Evolutionary conservation across 30 jellyfish, hydroid and myxozoan species (phyloP).

Genomic region (Clytia hemisphaerica): DNA sequence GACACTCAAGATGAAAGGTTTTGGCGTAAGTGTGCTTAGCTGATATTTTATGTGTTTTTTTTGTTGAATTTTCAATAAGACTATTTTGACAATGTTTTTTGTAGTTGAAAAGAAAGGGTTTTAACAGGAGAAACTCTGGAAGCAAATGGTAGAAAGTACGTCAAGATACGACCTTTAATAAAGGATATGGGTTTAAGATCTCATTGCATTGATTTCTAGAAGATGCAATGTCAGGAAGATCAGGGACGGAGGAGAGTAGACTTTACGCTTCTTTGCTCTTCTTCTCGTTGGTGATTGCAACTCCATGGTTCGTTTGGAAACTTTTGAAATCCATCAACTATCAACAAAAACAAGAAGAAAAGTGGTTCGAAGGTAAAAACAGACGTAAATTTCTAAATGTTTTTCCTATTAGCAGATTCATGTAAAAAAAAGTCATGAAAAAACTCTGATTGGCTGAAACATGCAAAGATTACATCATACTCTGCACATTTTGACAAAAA

Average conservation of each 20-base stretch:
- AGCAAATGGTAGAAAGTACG: no score
- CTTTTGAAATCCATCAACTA: constrained; percentile 37
- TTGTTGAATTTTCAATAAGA: no score
- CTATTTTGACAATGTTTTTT: no score
- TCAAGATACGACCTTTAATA: no score
- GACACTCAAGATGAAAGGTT: constrained; percentile 34
- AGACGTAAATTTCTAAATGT: background rate
- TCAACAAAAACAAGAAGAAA: constrained; percentile 27
- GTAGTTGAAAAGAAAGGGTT: no score
- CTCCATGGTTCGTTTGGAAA: constrained; percentile 87
- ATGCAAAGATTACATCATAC: no score
- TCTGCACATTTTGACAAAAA: no score
- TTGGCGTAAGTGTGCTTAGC: constrained; percentile 36
- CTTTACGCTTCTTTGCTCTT: constrained; percentile 70
- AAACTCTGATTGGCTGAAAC: no score
- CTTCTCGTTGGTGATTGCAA: constrained; percentile 68
- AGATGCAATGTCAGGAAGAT: constrained; percentile 6
- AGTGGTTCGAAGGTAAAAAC: constrained; percentile 78
- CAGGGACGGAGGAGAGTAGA: constrained; percentile 23
- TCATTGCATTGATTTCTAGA: background rate
- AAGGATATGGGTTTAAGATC: background rate
- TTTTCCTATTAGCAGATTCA: background rate
- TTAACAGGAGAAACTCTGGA: no score
- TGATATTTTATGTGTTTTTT: no score
- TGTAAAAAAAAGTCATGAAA: no score